A percentile compares a stretch with the other conserved stretches of the same genome.
Conservation (phyloP, 2,797 vertebrate genomes). For the Typhlichthys eigenmanni region DNA sequence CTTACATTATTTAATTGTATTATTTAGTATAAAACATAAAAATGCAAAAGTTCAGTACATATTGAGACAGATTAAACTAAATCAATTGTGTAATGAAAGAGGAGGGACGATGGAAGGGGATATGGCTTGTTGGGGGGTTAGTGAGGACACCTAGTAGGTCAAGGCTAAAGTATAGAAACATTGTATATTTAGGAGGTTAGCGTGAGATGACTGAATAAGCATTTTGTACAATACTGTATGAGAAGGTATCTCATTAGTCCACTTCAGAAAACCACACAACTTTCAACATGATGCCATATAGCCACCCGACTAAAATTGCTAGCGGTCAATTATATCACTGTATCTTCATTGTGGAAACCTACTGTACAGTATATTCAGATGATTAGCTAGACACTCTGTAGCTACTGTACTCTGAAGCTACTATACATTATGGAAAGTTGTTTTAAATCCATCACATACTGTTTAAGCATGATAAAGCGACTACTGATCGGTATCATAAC, state of each 20-base stretch:
- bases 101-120: too few relatives aligned
- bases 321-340: conserved; percentile 10
- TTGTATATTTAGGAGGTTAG: too few relatives aligned
- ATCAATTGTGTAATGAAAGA: too few relatives aligned
- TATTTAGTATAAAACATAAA: too few relatives aligned
- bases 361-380: conserved; percentile 3
- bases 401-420: conserved; percentile 12
- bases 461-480: background rate
- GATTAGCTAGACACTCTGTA: conserved; percentile 15
- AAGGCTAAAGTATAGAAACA: too few relatives aligned
- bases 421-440: conserved; percentile 1
- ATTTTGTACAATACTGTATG: too few relatives aligned
- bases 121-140: too few relatives aligned
- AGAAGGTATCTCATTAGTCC: background rate
- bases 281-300: conserved; percentile 16
- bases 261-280: conserved; percentile 36
- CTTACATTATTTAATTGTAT: too few relatives aligned
- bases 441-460: background rate
- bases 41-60: too few relatives aligned
- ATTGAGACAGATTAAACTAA: too few relatives aligned
- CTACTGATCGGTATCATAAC: background rate
- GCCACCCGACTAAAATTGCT: background rate
- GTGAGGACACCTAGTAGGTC: too few relatives aligned
- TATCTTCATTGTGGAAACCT: background rate
- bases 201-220: background rate